Base-by-base conservation (phyloP, 2,113 vertebrate species). In the Larimichthys crocea region DNA sequence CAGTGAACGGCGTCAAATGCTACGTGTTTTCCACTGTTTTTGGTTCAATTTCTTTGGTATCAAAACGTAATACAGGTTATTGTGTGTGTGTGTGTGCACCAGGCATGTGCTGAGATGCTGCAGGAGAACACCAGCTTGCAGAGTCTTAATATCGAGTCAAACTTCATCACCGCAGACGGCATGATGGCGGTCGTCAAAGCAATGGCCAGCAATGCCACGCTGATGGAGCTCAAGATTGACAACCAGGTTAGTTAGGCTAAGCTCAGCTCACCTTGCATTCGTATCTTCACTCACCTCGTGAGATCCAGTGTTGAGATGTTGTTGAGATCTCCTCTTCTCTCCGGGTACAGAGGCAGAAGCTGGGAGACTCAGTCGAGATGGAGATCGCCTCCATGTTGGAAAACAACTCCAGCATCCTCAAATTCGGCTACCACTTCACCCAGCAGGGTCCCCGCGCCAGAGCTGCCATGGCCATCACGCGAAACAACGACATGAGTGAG, bases 131-230 rank as follows among this genome's bases (percentile, higher is more conserved):
- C 94, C 73, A 96, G 92, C 68, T 94, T 99, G 70, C 94, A 95
- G 93, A 97, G 95, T 93, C 96, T 99, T 92, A 99, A 99, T 84
- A 95, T 99, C 0, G 98, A 99, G 81, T 99, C 98, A 80, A 99
- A 99, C 94, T 99, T 99, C 94, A 98, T 99, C 89, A 99, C 96
- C 53, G 92, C 96, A 3, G 79, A 95, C 0, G 98, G 97, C 35
- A 97, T 99, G 95, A 95, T 95, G 95, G 95, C 96, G 2, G 90
- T 99, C 67, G 90, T 98, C 82, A 96, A 94, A 84, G 97, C 97
- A 3, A 88, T 98, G 91, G 90, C 94, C 42, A 81, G 82, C 46
- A 98, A 98, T 10, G 86, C 72, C 76, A 96, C 94, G 0, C 93
- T 99, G 63, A 86, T 86, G 0, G 98, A 99, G 92, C 92, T 99